Base-by-base conservation (phyloP, 2,888 invertebrate genomes). In the Gastracanthus pulcherrimus region DNA sequence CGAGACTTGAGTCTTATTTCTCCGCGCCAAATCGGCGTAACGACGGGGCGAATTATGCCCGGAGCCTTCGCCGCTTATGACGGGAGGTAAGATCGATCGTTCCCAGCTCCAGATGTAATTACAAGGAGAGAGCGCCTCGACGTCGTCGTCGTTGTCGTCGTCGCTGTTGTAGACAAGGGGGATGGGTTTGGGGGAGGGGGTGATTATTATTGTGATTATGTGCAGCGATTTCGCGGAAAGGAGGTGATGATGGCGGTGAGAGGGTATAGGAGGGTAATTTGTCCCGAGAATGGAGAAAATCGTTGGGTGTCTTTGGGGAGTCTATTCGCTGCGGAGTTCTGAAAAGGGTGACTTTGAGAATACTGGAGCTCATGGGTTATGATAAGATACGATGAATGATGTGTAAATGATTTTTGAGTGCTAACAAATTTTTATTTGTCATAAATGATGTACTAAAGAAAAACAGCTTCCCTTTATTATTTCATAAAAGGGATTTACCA, bases 11-110 rank as follows among this genome's bases (percentile, higher is more conserved):
- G n/a, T 34, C 67, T 78, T 66, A 64, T 45, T 74, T 60, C 34
- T 34, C 60, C 16, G 60, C 31, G 31, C 2, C 48, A 51, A 62
- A 45, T 69, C 45, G 26, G 34, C 76, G 45, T 67, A 76, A 81
- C 45, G 67, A 51, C 34, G 67, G n/a, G 36, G 13, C 38, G 45
- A 60, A 76, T 81, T 71, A 76, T 76, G 67, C 71, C n/a, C 0
- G 62, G 34, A 19, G 31, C 7, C 23, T 19, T 13, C 58, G 7
- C 0, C 31, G 62, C 38, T 67, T 69, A 60, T 67, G 26, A n/a
- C 29, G 7, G 41, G 31, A 11, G 19, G n/a, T 48, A 29, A 23
- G 29, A 66, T 72, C 66, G 72, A 66, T 74, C 66, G 70, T 9
- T 58, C 45, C 23, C 26, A 9, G 23, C 26, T 2, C 29, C 41